Conservation (phyloP, 2,888 invertebrate species). For the Brachypterus glaber region DNA sequence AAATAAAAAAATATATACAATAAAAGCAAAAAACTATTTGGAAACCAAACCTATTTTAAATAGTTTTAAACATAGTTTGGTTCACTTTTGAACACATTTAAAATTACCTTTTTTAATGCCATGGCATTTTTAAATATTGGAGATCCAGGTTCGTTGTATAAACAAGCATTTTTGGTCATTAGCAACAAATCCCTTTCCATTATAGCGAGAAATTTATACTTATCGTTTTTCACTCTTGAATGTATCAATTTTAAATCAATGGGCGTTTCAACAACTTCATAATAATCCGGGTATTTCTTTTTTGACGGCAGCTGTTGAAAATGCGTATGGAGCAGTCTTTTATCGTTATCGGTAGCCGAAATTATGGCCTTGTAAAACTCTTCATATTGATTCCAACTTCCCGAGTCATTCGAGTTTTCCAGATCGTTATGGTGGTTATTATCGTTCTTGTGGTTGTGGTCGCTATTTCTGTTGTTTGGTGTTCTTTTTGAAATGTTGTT, state of each 20-base stretch:
- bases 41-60: too few species aligned
- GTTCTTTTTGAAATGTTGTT: neutral
- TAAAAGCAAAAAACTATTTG: too few species aligned
- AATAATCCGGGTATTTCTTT: constrained; percentile 92
- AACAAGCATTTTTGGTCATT: constrained; percentile 91
- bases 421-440: neutral
- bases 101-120: constrained; percentile 66
- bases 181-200: constrained; percentile 82
- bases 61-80: too few species aligned
- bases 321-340: constrained; percentile 72
- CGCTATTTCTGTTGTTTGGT: neutral
- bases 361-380: constrained; percentile 84
- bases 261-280: constrained; percentile 85
- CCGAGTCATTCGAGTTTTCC: constrained; percentile 28
- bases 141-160: constrained; percentile 94
- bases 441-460: neutral
- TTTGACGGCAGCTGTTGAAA: constrained; percentile 90
- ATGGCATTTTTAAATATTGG: constrained; percentile 95
- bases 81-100: constrained; percentile 1
- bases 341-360: constrained; percentile 74
- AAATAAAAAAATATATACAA: constrained; percentile 14
- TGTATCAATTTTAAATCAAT: constrained; percentile 92
- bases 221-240: constrained; percentile 75
- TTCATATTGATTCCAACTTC: constrained; percentile 69
- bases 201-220: constrained; percentile 68